phyloP scores from a whole-genome alignment of 2,113 vertebrate species.

The Ondatra zibethicus region DNA sequence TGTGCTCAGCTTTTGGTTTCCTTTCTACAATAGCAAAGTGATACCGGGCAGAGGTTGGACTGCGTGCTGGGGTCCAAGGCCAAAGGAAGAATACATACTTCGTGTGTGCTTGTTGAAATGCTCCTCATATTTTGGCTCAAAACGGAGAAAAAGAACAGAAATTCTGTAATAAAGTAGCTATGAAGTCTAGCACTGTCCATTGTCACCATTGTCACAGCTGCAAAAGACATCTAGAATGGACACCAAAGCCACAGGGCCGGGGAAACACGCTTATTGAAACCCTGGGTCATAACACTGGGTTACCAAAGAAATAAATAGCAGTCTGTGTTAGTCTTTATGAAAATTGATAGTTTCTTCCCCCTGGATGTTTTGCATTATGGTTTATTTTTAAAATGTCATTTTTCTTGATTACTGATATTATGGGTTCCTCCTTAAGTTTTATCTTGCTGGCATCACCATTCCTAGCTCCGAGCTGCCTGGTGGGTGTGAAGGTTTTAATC shows the following conservation, averaged over 20 bases:
- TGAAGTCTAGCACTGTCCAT: rapidly evolving
- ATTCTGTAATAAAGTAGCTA: background rate
- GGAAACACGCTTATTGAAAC: background rate
- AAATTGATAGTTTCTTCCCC: background rate
- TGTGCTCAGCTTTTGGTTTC: background rate
- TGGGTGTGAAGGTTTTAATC: no score
- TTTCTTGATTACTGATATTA: background rate
- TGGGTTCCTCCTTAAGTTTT: background rate
- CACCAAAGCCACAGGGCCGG: background rate
- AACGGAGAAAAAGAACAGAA: background rate
- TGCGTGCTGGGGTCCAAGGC: background rate
- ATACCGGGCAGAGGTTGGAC: background rate
- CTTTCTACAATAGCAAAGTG: background rate
- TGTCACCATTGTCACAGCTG: rapidly evolving
- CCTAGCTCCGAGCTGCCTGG: no score
- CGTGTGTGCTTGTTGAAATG: rapidly evolving
- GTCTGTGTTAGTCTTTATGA: background rate
- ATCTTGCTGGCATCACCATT: rapidly evolving
- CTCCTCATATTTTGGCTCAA: background rate
- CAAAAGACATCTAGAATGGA: rapidly evolving
- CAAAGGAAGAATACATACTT: rapidly evolving
- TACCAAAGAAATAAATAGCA: background rate
- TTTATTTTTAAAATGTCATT: background rate
- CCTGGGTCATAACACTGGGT: background rate
- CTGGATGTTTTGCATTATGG: background rate